These are phyloP conservation scores for Chelonus formosanus DNA, from an alignment of 2,888 invertebrate species.

Conservation along the genomic window DNA sequence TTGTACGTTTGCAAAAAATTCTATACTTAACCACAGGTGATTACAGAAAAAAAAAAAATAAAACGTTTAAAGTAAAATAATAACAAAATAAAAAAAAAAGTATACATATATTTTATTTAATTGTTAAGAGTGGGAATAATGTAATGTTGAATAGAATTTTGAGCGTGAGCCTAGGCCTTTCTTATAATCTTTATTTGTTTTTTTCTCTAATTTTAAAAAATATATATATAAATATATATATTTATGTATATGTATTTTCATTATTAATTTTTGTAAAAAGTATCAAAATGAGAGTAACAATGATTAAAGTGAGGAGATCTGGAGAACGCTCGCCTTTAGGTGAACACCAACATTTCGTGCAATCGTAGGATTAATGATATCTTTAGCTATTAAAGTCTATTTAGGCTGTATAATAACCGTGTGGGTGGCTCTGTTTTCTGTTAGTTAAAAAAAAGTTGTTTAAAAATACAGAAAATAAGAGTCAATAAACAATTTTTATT, in stretches of 20 bases:
- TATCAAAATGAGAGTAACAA: conserved; percentile 17
- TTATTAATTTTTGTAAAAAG: conserved; percentile 3
- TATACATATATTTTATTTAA: conserved; percentile 42
- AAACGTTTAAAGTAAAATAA: conserved; percentile 29
- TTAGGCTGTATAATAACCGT: conserved; percentile 41
- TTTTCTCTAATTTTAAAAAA: conserved; percentile 14
- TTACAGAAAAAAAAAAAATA: conserved; percentile 34
- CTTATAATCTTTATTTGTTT: conserved; percentile 22
- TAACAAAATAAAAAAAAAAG: conserved; percentile 25
- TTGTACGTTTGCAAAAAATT: conserved; percentile 26
- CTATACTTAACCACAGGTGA: conserved; percentile 37
- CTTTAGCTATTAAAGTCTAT: conserved; percentile 38
- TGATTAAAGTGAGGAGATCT: conserved; percentile 5
- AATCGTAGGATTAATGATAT: conserved; percentile 53
- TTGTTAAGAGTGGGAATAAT: conserved; percentile 28
- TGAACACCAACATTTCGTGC: conserved; percentile 52
- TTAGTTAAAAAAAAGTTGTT: not conserved
- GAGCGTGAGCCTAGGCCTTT: conserved; percentile 14
- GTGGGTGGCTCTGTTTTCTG: conserved; percentile 30
- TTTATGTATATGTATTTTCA: not conserved
- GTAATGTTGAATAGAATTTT: conserved; percentile 18
- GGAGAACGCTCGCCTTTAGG: conserved; percentile 38
- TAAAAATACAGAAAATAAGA: not conserved
- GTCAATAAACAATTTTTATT: not conserved
- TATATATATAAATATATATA: conserved; percentile 5